Evolutionary conservation across 1,140 invertebrate genomes (phyloP).

Genomic region (Drosophila insularis): DNA sequence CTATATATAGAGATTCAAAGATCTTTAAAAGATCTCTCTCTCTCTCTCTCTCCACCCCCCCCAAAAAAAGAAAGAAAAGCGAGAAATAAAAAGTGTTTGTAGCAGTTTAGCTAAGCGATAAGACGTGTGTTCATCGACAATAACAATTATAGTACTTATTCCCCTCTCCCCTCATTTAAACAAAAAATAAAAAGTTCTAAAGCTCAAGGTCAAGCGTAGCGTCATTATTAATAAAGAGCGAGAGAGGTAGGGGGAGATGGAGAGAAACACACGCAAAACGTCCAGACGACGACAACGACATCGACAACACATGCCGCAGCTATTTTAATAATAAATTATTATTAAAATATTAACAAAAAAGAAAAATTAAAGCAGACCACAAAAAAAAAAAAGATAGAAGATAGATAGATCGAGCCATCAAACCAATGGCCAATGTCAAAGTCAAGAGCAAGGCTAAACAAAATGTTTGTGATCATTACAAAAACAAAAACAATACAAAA

Average conservation of each 20-base stretch:
- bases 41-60: too few relatives aligned
- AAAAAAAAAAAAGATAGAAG: slow-evolving; percentile 3
- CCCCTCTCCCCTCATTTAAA: neutral
- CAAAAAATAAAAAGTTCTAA: slow-evolving; percentile 60
- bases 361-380: neutral
- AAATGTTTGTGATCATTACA: too few relatives aligned
- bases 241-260: neutral
- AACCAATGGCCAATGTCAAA: slow-evolving; percentile 36
- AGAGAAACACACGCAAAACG: neutral
- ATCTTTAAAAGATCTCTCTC: slow-evolving; percentile 6
- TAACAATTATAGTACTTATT: too few relatives aligned
- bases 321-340: slow-evolving; percentile 77
- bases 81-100: too few relatives aligned
- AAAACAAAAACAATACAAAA: too few relatives aligned
- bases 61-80: too few relatives aligned
- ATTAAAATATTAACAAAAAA: slow-evolving; percentile 39
- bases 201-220: slow-evolving; percentile 78
- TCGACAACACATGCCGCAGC: slow-evolving; percentile 51
- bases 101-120: neutral
- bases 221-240: slow-evolving; percentile 71
- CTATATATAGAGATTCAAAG: too few relatives aligned
- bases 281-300: neutral
- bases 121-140: neutral
- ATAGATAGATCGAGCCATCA: neutral
- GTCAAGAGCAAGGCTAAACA: slow-evolving; percentile 71